phyloP scores from a whole-genome alignment of 2,113 vertebrate genomes.

The Brachionichthys hirsutus region DNA sequence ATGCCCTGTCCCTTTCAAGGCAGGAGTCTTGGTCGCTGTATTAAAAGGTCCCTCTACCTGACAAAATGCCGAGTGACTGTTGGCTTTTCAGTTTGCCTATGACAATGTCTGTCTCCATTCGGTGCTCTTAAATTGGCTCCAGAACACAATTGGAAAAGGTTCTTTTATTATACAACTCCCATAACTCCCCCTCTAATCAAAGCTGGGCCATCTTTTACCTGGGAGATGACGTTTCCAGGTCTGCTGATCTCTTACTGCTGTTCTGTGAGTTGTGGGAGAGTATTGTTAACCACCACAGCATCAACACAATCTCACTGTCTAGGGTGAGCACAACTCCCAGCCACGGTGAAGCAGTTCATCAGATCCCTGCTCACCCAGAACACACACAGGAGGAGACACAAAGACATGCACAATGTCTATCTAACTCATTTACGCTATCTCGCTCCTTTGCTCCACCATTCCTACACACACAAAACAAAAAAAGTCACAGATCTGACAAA shows the following conservation, averaged over 20 bases:
- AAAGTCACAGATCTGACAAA: conserved; percentile 56
- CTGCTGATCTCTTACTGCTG: conserved; percentile 71
- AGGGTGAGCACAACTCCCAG: conserved; percentile 28
- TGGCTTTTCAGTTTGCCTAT: conserved; percentile 59
- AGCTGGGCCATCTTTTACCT: conserved; percentile 68
- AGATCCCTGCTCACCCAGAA: conserved; percentile 63
- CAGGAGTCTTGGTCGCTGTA: conserved; percentile 25
- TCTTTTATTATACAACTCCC: conserved; percentile 68
- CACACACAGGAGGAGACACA: conserved; percentile 34
- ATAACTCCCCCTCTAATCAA: conserved; percentile 70
- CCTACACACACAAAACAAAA: conserved; percentile 29
- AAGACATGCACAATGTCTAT: conserved; percentile 19
- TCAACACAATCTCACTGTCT: conserved; percentile 45
- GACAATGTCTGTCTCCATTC: conserved; percentile 71
- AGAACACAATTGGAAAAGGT: conserved; percentile 70
- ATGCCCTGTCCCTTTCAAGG: conserved; percentile 33
- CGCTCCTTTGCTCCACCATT: conserved; percentile 19
- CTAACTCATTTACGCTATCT: conserved; percentile 18
- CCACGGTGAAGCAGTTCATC: conserved; percentile 51
- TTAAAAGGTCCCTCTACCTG: conserved; percentile 51
- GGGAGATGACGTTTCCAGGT: conserved; percentile 77
- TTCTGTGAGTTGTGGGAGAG: conserved; percentile 73
- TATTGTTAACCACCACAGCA: conserved; percentile 70
- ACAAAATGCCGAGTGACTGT: conserved; percentile 61
- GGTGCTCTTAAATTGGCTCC: conserved; percentile 63